Evolutionary conservation across 2,797 vertebrate species (phyloP).

Genomic region (Eulemur mongoz): DNA sequence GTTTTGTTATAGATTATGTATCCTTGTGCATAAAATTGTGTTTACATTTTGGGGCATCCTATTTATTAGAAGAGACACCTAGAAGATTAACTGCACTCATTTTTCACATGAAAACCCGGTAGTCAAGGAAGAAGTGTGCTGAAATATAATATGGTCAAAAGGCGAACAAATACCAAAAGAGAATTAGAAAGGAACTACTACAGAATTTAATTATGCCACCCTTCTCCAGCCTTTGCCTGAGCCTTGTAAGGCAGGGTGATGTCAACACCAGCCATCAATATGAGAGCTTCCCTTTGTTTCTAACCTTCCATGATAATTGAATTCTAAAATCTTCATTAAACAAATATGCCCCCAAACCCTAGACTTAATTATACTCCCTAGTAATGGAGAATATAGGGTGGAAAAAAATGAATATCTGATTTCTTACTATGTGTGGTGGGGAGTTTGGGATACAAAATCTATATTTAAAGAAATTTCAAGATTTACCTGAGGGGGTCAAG

Average conservation of each 20-base stretch:
- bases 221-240: not conserved
- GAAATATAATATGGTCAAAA: not conserved
- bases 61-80: not conserved
- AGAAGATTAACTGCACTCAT: not conserved
- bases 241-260: not conserved
- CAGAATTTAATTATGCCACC: not conserved
- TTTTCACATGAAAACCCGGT: not conserved
- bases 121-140: not conserved
- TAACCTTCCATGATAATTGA: not conserved
- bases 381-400: not conserved
- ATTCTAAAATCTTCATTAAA: not conserved
- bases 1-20: not conserved
- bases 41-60: not conserved
- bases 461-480: not conserved
- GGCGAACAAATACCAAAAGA: not conserved
- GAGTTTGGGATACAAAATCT: not conserved
- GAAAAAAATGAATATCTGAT: not conserved
- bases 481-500: not conserved
- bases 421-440: not conserved
- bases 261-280: not conserved
- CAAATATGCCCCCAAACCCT: not conserved
- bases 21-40: not conserved
- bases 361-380: not conserved
- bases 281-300: not conserved
- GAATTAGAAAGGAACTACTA: not conserved